These are phyloP conservation scores for Drosophila glabriapex DNA, from an alignment of 2,888 invertebrate species.

Conservation along the genomic window DNA sequence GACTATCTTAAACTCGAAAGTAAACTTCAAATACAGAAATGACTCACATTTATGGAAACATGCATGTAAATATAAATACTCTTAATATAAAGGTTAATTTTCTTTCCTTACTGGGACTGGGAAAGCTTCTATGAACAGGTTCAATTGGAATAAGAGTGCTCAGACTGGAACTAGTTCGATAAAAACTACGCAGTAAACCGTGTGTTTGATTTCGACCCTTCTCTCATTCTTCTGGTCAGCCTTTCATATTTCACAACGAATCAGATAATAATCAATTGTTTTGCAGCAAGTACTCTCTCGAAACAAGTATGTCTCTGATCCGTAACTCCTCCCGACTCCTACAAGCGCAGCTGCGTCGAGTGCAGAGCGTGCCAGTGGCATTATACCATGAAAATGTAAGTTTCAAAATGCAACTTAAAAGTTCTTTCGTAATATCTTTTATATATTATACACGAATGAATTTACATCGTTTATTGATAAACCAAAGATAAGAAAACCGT, in stretches of 20 bases:
- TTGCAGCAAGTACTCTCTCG: constrained; percentile 21
- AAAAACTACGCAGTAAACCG: constrained; percentile 45
- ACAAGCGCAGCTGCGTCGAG: constrained; percentile 78
- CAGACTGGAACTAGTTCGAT: constrained; percentile 41
- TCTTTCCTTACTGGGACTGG: not conserved
- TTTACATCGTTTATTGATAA: constrained; percentile 19
- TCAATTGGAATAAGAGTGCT: not conserved
- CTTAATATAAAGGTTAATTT: not conserved
- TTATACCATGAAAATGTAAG: constrained; percentile 92
- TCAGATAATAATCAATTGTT: constrained; percentile 22
- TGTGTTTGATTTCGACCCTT: constrained; percentile 24
- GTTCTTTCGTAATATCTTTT: constrained; percentile 69
- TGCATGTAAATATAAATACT: not conserved
- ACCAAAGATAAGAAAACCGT: constrained; percentile 40
- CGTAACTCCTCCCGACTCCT: constrained; percentile 80
- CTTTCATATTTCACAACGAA: constrained; percentile 68
- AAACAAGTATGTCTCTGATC: constrained; percentile 80
- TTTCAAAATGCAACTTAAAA: constrained; percentile 25
- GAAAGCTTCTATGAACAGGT: constrained; percentile 1
- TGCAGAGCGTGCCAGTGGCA: constrained; percentile 87
- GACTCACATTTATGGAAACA: not conserved
- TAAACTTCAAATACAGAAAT: constrained; percentile 6
- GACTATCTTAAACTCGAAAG: not conserved
- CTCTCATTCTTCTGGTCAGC: constrained; percentile 15
- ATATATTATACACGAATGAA: constrained; percentile 33